Percentiles rank a stretch among this genome's conserved stretches.
phyloP scores from a whole-genome alignment of 1,140 invertebrate genomes.

The Lamellibrachia luymesi region DNA sequence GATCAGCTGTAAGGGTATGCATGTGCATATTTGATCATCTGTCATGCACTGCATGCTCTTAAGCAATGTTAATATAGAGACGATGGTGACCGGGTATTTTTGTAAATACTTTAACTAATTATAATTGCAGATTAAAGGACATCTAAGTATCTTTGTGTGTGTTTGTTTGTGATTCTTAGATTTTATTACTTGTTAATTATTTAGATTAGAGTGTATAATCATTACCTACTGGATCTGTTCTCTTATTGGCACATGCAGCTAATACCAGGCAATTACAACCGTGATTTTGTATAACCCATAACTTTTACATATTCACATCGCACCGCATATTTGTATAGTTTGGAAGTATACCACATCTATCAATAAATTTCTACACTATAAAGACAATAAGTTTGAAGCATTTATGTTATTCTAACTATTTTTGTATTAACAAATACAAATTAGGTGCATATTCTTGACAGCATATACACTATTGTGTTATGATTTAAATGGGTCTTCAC shows the following conservation, averaged over 20 bases:
- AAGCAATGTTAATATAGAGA: background rate
- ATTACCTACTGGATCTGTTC: background rate
- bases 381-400: background rate
- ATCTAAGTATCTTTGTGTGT: no score
- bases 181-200: no score
- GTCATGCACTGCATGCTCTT: background rate
- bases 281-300: background rate
- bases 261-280: background rate
- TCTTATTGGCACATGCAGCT: background rate
- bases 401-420: background rate
- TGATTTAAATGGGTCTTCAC: background rate
- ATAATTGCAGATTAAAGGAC: background rate
- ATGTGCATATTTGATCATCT: background rate
- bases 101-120: background rate
- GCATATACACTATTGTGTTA: background rate
- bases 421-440: background rate
- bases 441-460: background rate
- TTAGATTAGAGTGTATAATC: background rate
- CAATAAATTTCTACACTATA: background rate
- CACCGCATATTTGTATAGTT: background rate
- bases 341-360: background rate
- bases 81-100: background rate
- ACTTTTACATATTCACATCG: background rate
- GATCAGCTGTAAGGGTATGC: background rate
- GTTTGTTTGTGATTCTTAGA: no score